Evolutionary conservation across 2,888 invertebrate genomes (phyloP).

Genomic region (Drosophila quinaria): DNA sequence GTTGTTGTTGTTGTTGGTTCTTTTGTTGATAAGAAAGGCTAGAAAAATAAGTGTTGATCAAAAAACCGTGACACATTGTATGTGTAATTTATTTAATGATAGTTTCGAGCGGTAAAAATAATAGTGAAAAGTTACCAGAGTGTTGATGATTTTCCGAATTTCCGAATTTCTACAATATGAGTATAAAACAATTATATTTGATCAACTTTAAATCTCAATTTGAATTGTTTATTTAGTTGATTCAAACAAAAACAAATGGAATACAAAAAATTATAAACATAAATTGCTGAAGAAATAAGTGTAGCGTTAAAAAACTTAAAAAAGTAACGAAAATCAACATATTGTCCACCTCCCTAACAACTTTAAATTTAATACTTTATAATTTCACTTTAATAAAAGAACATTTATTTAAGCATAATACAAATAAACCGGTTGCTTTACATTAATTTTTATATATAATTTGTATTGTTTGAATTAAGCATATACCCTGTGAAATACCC

Average conservation of each 20-base stretch:
- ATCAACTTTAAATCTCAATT: no score
- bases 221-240: no score
- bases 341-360: no score
- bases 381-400: not conserved
- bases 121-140: not conserved
- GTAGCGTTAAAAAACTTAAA: no score
- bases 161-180: no score
- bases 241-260: no score
- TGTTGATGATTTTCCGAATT: not conserved
- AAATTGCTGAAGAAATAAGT: no score
- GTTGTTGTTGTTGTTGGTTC: not conserved
- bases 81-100: not conserved
- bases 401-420: not conserved
- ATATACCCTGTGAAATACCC: slow-evolving; percentile 6
- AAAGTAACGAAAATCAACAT: no score
- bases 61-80: not conserved
- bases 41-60: slow-evolving; percentile 10
- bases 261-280: no score
- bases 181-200: no score
- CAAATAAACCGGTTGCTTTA: not conserved
- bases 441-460: slow-evolving; percentile 2
- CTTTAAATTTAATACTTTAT: not conserved
- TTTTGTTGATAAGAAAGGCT: slow-evolving; percentile 23
- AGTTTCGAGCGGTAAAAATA: not conserved
- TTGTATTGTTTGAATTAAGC: not conserved